Percentiles rank a stretch among this genome's conserved stretches.
Evolutionary conservation across 1,140 invertebrate species (phyloP).

Genomic region (Platorchestia sp.): DNA sequence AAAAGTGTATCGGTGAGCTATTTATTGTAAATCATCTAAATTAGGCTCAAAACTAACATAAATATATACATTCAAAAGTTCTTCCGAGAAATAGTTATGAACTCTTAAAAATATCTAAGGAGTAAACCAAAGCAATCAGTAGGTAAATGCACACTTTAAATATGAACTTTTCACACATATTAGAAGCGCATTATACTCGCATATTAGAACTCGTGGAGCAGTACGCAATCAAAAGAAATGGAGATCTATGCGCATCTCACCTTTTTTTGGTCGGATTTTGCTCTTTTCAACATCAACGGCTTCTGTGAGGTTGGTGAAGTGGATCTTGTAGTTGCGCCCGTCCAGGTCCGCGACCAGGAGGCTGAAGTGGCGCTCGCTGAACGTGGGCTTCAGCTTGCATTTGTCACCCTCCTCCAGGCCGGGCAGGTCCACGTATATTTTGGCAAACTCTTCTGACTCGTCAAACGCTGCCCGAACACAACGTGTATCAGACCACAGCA

Average conservation of each 20-base stretch:
- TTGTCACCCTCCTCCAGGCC: background rate
- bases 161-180: too few relatives aligned
- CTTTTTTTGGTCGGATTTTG: background rate
- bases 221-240: background rate
- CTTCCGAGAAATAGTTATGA: too few relatives aligned
- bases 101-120: too few relatives aligned
- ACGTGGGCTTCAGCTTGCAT: background rate
- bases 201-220: background rate
- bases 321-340: background rate
- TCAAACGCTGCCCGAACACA: background rate
- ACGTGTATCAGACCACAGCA: background rate
- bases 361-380: slow-evolving; percentile 3
- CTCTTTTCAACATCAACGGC: background rate
- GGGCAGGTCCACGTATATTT: background rate
- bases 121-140: too few relatives aligned
- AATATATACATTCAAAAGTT: too few relatives aligned
- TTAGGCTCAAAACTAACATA: too few relatives aligned
- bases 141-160: too few relatives aligned
- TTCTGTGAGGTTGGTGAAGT: background rate
- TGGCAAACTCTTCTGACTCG: background rate
- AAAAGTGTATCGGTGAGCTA: too few relatives aligned
- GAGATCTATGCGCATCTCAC: background rate
- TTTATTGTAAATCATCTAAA: too few relatives aligned
- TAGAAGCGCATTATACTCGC: too few relatives aligned
- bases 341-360: background rate